A percentile compares a stretch with the other conserved stretches of the same genome.
Conservation (phyloP, 2,113 vertebrate species). For the Thermophis baileyi region DNA sequence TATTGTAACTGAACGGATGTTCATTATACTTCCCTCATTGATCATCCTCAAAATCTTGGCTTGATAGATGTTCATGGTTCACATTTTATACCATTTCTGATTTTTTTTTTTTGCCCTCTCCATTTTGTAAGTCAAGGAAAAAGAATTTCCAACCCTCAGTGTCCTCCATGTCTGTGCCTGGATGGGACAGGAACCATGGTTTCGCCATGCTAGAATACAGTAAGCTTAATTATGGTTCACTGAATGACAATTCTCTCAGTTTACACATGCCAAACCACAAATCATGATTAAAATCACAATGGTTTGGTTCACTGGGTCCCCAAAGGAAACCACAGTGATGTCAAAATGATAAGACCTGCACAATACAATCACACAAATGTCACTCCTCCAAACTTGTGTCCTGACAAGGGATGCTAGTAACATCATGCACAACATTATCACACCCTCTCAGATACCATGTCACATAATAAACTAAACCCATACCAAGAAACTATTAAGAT, state of each 20-base stretch:
- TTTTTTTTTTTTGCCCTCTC: not conserved
- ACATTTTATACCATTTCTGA: not conserved
- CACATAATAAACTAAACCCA: not conserved
- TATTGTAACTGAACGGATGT: not conserved
- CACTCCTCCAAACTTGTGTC: not conserved
- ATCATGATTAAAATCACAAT: not conserved
- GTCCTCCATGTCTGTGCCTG: not conserved
- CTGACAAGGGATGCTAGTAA: not conserved
- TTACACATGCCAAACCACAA: not conserved
- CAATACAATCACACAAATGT: not conserved
- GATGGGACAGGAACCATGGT: not conserved
- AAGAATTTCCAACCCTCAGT: not conserved
- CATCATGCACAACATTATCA: not conserved
- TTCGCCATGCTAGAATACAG: not conserved
- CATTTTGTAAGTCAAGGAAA: not conserved
- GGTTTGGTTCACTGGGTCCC: not conserved
- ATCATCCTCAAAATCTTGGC: not conserved
- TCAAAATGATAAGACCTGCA: not conserved
- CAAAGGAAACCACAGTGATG: not conserved
- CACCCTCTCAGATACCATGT: not conserved
- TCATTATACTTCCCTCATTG: not conserved
- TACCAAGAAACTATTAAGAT: not conserved
- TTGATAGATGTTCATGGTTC: not conserved
- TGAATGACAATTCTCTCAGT: not conserved
- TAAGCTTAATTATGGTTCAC: not conserved